phyloP scores from a whole-genome alignment of 2,113 vertebrate species.

The Melospiza melodia region DNA sequence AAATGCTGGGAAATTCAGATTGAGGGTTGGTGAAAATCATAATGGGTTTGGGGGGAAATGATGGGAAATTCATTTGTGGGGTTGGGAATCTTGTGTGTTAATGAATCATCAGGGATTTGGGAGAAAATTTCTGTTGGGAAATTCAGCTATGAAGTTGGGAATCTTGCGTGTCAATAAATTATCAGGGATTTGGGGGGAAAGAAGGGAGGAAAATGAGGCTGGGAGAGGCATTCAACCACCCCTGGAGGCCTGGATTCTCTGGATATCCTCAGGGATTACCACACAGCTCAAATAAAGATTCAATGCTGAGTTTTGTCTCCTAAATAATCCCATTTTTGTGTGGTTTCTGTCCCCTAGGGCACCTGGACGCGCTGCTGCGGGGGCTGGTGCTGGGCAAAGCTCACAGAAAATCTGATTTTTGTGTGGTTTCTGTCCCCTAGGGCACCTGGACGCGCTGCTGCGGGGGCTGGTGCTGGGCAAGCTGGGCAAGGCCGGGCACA shows the following conservation, averaged over 20 bases:
- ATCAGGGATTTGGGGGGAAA: too few species aligned
- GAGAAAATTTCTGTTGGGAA: not conserved
- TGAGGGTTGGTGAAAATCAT: not conserved
- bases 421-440: slow-evolving; percentile 23
- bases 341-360: slow-evolving; percentile 71
- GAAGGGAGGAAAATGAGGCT: too few species aligned
- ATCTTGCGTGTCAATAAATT: too few species aligned
- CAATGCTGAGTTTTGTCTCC: too few species aligned
- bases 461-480: slow-evolving; percentile 93
- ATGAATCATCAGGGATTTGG: not conserved
- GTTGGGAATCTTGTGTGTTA: too few species aligned
- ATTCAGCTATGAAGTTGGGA: not conserved
- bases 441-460: slow-evolving; percentile 92
- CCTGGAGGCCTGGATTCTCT: too few species aligned
- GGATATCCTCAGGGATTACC: too few species aligned
- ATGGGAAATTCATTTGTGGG: not conserved
- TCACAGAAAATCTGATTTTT: too few species aligned
- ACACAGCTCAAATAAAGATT: too few species aligned
- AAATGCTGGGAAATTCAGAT: not conserved
- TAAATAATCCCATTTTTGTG: not conserved
- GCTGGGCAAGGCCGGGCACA: slow-evolving; percentile 95
- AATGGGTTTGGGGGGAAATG: too few species aligned
- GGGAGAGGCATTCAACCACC: too few species aligned
- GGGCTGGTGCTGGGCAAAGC: slow-evolving; percentile 87
- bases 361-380: slow-evolving; percentile 91